These are phyloP conservation scores for Archivesica marissinica DNA, from an alignment of 1,140 invertebrate species.

Conservation along the genomic window DNA sequence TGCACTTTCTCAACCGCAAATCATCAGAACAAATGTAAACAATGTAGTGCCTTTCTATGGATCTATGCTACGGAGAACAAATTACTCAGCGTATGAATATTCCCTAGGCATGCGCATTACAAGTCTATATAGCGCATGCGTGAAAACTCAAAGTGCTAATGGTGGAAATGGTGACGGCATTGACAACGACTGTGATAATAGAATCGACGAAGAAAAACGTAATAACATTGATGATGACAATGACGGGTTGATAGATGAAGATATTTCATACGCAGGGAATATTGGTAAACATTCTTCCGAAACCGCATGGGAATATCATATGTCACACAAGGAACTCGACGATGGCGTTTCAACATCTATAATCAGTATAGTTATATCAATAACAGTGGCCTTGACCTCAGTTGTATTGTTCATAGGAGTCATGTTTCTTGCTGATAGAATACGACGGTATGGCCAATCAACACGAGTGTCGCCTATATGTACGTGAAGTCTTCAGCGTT, in stretches of 20 bases:
- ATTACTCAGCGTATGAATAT: conserved; percentile 43
- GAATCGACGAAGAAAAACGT: conserved; percentile 55
- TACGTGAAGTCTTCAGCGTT: neutral
- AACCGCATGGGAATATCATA: conserved; percentile 10
- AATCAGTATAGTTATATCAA: conserved; percentile 37
- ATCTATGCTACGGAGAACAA: conserved; percentile 10
- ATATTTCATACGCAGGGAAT: conserved; percentile 12
- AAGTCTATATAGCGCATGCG: conserved; percentile 46
- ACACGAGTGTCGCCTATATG: conserved; percentile 36
- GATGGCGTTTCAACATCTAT: conserved; percentile 35
- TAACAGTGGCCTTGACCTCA: conserved; percentile 26
- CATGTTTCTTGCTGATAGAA: conserved; percentile 43
- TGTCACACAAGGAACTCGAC: conserved; percentile 27
- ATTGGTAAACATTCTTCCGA: neutral
- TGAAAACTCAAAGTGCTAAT: neutral
- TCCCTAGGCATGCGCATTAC: conserved; percentile 45
- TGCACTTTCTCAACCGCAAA: neutral
- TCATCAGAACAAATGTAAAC: conserved; percentile 5
- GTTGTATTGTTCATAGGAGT: conserved; percentile 41
- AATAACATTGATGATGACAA: conserved; percentile 53
- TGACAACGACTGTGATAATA: conserved; percentile 62
- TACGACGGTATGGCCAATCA: neutral
- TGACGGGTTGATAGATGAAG: conserved; percentile 51
- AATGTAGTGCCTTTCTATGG: conserved; percentile 44
- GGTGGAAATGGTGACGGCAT: conserved; percentile 59